Base-by-base conservation (phyloP, 2,888 invertebrate genomes). In the Abrostola triplasia region DNA sequence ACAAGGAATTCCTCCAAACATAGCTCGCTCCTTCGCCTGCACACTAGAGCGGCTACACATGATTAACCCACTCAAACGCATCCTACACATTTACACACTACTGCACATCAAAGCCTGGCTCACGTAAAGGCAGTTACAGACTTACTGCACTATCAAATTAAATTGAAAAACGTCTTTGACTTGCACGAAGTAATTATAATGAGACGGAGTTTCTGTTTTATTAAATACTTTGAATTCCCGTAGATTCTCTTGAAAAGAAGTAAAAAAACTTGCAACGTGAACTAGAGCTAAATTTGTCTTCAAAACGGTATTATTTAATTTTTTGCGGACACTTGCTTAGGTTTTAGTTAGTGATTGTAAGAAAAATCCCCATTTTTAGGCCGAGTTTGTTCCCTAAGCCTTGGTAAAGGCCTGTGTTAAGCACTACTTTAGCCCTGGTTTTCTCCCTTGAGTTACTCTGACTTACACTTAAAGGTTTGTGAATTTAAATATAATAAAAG, bases 71-170 rank as follows among this genome's bases (percentile, higher is more conserved):
- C 24, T 69, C 64, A 51, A 67, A 67, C 65, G 70, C 72, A 75
- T 73, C 65, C 50, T 36, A 67, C 58, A 61, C 62, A 65, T 68
- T 74, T 66, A 68, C 74, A 67, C 60, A 12, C 55, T 63, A 36
- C 0, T 72, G 77, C 67, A 77, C 77, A 56, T 77, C 77, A 77
- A 77, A 76, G 76, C 48, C 56, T 24, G 7, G 56, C 62, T 55
- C 41, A 55, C 10, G 35, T 35, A 47, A 56, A 64, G 58, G 59
- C 51, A 24, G 40, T 60, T 69, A 37, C 59, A 64, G 38, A 60
- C 37, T 36, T 11, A 44, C 50, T 71, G 64, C 71, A 73, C 57
- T 70, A 36, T 35, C 36, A 36, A 59, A 61, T 61, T 59, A 60
- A 60, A 47, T 47, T 47, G 44, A 47, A 47, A 24, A 47, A 44